Evolutionary conservation across 2,113 vertebrate species (phyloP), one percentile per base, ranked within the genome.

Genomic region (Malurus elegans): DNA sequence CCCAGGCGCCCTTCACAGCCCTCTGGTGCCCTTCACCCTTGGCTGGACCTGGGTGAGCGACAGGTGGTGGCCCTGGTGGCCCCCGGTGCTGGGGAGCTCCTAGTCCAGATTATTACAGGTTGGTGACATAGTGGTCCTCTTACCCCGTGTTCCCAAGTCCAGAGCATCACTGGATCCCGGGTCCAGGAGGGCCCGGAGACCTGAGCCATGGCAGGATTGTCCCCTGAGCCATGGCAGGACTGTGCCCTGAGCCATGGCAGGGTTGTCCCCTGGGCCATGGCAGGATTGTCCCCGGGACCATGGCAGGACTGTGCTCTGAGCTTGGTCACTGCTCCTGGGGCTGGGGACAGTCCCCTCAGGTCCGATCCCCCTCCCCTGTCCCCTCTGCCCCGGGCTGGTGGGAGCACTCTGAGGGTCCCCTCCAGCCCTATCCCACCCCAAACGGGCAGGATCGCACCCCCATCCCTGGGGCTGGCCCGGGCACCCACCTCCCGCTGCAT

Each of bases 21-120:
- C 70, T 29, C 25, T 0, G 0, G 19, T 6, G 29, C 13, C 3
- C 61, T 13, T 31, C 18, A 3, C 10, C 21, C 47, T 36, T 23
- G 28, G 38, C 42, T 29, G 8, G 3, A 1, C 6, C 31, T 19
- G 47, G 26, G 8, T 15, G 66, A 84, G 32, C 44, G 32, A 44
- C 88, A n/a, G 23, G 34, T 23, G 28, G 40, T 21, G 23, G 19
- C 21, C 29, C 12, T 40, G 53, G 65, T 57, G 47, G 31, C 28
- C 90, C 23, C 56, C 31, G 40, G 24, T 44, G 40, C 65, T 21
- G 24, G 6, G 48, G 7, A 90, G 67, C 34, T 86, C 36, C 40
- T 18, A 11, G 8, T 40, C 40, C 28, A 0, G 34, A 4, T 32
- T 26, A 10, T 20, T 47, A n/a, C 0, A 4, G 17, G 7, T 31